Percentiles rank a stretch among this genome's conserved stretches.
phyloP scores from a whole-genome alignment of 1,140 invertebrate genomes.

The Druon quercuslanigerum region DNA sequence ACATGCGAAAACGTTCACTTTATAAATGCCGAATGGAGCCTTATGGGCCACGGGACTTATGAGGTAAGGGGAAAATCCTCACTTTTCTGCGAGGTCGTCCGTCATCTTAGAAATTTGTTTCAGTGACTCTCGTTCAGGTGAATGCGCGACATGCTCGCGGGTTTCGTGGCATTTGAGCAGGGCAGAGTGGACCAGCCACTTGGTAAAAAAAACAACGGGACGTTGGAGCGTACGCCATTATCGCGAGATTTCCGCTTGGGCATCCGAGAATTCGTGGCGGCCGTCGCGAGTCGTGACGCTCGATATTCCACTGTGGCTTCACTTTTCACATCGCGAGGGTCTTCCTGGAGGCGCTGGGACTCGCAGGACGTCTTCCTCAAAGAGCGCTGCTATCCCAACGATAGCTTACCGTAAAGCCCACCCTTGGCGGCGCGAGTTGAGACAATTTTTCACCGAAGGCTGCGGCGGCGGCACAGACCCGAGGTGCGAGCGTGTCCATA shows the following conservation, averaged over 20 bases:
- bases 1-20: conserved; percentile 27
- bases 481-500: conserved; percentile 64
- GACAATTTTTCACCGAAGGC: conserved; percentile 63
- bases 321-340: conserved; percentile 44
- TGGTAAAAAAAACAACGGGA: conserved; percentile 47
- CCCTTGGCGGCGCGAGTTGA: conserved; percentile 54
- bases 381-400: conserved; percentile 29
- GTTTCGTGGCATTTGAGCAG: conserved; percentile 19
- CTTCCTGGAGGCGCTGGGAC: conserved; percentile 49
- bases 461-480: conserved; percentile 53
- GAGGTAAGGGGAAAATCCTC: conserved; percentile 1
- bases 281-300: conserved; percentile 45
- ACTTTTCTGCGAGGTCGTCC: conserved; percentile 28
- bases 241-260: conserved; percentile 63
- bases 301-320: conserved; percentile 54
- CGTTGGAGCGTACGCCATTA: conserved; percentile 66
- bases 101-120: conserved; percentile 26
- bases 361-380: conserved; percentile 31
- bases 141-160: conserved; percentile 31
- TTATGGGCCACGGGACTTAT: not conserved
- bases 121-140: conserved; percentile 24
- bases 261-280: conserved; percentile 52
- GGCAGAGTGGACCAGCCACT: conserved; percentile 17
- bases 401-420: conserved; percentile 55
- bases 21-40: conserved; percentile 1